Base-by-base conservation (phyloP, 2,113 vertebrate genomes). In the Thryonomys swinderianus region DNA sequence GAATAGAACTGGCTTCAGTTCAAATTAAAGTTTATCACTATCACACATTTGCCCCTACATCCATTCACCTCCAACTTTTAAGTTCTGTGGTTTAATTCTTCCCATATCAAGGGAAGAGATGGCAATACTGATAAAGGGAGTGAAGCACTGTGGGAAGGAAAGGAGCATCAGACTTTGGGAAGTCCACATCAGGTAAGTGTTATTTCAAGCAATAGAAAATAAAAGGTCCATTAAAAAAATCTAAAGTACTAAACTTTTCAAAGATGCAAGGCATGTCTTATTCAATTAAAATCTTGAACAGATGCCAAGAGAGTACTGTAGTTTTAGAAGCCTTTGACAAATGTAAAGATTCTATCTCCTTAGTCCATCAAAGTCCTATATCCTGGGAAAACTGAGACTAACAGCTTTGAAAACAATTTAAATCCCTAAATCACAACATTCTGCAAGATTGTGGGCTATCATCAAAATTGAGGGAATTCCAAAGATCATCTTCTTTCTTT, bases 1-100 rank as follows among this genome's bases (percentile, higher is more conserved):
- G 86, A 94, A 91, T 30, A 95, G 82, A 94, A 94, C 61, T 90
- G 89, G 86, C 94, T 98, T 96, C 81, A 32, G n/a, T 90, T 96
- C 96, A 95, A 87, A 88, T 96, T 66, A 89, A 95, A 88, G 40
- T 79, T 97, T 94, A 90, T 90, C 93, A 96, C 37, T 45, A 74
- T n/a, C 27, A 86, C 91, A 55, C 76, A 85, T 91, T 95, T 73
- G 48, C 12, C 71, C 93, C 42, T 25, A 66, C 3, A 67, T 32
- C 25, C 76, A 91, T 82, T 85, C 86, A 32, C 55, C 23, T 78
- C 42, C 86, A 34, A 48, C 85, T 76, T 90, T 91, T 61, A 93
- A n/a, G 51, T 69, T 30, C 59, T 53, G 80, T 0, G 25, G 83
- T 42, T 80, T 80, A 62, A 82, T 74, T 87, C 37, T 48, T 27